phyloP scores from a whole-genome alignment of 2,888 invertebrate species.

The Lasioglossum pauxillum region DNA sequence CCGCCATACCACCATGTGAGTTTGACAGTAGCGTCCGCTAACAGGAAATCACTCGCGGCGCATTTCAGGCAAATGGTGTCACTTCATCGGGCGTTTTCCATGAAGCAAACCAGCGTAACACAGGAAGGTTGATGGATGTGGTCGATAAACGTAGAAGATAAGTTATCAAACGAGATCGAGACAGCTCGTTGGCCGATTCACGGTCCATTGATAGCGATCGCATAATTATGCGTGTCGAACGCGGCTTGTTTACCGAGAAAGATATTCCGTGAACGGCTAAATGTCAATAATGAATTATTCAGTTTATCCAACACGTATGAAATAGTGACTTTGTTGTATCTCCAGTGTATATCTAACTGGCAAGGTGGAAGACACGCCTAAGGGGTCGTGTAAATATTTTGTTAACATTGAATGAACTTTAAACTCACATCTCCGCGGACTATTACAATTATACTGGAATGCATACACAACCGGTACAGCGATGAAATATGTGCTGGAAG shows the following conservation, averaged over 20 bases:
- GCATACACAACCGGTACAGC: background rate
- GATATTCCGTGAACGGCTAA: background rate
- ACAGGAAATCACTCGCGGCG: constrained; percentile 30
- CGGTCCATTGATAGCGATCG: background rate
- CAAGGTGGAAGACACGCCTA: background rate
- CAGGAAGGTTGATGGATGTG: background rate
- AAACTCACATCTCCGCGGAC: background rate
- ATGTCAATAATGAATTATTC: background rate
- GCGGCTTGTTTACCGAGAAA: background rate
- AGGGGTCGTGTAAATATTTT: background rate
- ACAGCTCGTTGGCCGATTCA: background rate
- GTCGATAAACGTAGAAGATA: constrained; percentile 16
- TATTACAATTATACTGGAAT: background rate
- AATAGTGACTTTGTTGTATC: background rate
- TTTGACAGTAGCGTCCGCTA: constrained; percentile 36
- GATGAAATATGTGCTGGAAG: background rate
- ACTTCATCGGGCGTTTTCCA: constrained; percentile 18
- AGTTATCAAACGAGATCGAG: background rate
- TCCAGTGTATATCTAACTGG: background rate
- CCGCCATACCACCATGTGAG: constrained; percentile 31
- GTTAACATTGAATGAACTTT: background rate
- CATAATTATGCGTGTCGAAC: background rate
- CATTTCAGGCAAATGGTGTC: constrained; percentile 31
- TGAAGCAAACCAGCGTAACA: background rate
- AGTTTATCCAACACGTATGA: background rate